These are phyloP conservation scores for Drosophila repleta DNA, from an alignment of 1,140 invertebrate species.

Conservation along the genomic window DNA sequence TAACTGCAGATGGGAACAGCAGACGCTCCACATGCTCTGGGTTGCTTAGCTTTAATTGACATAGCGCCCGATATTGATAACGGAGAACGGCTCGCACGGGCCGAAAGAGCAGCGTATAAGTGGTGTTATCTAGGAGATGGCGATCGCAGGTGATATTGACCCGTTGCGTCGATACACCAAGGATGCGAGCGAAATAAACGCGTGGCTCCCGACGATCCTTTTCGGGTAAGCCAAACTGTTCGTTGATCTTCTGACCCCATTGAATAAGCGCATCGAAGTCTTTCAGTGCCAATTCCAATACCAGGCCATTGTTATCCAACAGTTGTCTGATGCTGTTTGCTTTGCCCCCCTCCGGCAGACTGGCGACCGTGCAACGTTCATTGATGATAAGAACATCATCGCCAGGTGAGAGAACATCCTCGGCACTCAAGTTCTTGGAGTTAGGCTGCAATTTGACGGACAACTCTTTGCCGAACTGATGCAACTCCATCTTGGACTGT, in stretches of 20 bases:
- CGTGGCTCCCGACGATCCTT: conserved; percentile 51
- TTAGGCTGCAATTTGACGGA: conserved; percentile 57
- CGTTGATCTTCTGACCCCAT: conserved; percentile 52
- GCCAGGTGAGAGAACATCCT: conserved; percentile 65
- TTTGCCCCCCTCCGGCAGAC: not conserved
- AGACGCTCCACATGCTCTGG: conserved; percentile 39
- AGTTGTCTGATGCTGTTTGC: conserved; percentile 43
- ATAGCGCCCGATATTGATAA: conserved; percentile 72
- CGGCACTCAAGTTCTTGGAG: conserved; percentile 33
- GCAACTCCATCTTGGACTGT: conserved; percentile 64
- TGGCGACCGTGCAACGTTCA: conserved; percentile 20
- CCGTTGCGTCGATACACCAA: conserved; percentile 59
- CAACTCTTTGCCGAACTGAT: conserved; percentile 66
- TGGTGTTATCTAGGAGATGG: conserved; percentile 56
- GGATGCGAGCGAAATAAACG: conserved; percentile 64
- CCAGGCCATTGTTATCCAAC: conserved; percentile 45
- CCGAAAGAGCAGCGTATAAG: conserved; percentile 63
- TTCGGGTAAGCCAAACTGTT: conserved; percentile 42
- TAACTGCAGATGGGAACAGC: conserved; percentile 58
- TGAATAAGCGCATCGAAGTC: conserved; percentile 57
- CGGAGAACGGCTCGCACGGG: conserved; percentile 63
- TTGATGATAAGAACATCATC: conserved; percentile 71
- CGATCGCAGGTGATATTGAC: conserved; percentile 72
- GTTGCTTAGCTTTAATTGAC: conserved; percentile 44
- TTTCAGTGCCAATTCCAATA: conserved; percentile 64